Base-by-base conservation (phyloP, 2,113 vertebrate species). In the Ceyx melanurus region DNA sequence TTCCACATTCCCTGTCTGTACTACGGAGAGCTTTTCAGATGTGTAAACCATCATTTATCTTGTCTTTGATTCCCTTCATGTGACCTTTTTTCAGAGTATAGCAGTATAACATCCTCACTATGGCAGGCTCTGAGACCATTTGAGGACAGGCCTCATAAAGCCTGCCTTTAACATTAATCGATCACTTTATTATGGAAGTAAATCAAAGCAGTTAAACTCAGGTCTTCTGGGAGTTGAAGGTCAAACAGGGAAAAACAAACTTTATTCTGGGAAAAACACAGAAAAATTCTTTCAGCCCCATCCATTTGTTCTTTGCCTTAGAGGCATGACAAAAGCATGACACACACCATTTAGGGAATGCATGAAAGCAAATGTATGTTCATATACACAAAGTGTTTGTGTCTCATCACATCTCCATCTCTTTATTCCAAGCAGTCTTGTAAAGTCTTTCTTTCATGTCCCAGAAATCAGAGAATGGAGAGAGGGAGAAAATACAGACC, bases 171-270 rank as follows among this genome's bases (percentile, higher is more conserved):
- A 93, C 91, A 85, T 96, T 96, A 96, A 97, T 97, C 51, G 7
- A 96, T 96, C 92, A 94, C 89, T 94, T 97, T 97, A 96, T 96
- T 96, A 95, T 64, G 75, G 90, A 70, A 96, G 87, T 95, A 96
- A 97, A 97, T 97, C 94, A 97, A 95, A 96, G 94, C 57, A 66
- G 54, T 97, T 95, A 95, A 93, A 81, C 58, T 79, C 48, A 29
- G 77, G 60, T 90, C 96, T 96, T 92, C 26, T 16, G 90, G 73
- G 92, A 97, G 74, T 23, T 96, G 92, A 96, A 96, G 90, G 95
- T 97, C 96, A 97, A 92, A 87, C 66, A 80, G 48, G 43, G 28
- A 88, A 68, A 67, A 95, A 68, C 67, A 91, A 96, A 95, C 48
- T 77, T 96, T 92, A 90, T 89, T 77, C 82, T 88, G 83, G 82